phyloP scores from a whole-genome alignment of 1,140 invertebrate genomes.

The Aphelenchoides fujianensis region DNA sequence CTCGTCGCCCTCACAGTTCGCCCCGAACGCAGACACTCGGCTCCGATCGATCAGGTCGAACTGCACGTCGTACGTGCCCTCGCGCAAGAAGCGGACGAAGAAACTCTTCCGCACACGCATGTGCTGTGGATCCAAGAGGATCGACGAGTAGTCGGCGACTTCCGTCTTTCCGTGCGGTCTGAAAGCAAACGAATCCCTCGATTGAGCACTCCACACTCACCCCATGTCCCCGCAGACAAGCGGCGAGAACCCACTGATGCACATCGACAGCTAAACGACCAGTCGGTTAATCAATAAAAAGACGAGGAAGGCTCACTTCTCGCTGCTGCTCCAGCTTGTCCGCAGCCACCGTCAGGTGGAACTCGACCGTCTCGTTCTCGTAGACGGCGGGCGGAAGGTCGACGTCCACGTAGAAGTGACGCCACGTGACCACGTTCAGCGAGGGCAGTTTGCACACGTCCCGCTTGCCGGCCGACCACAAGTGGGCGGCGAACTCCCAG shows the following conservation, averaged over 20 bases:
- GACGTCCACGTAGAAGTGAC: constrained; percentile 46
- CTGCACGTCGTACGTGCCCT: constrained; percentile 35
- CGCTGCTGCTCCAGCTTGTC: constrained; percentile 12
- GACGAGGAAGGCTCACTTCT: not conserved
- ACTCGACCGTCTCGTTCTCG: constrained; percentile 44
- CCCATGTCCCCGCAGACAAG: constrained; percentile 46
- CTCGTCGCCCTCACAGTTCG: not conserved
- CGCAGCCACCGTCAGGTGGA: constrained; percentile 40
- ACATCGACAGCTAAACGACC: constrained; percentile 40
- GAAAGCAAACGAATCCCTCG: too few species aligned
- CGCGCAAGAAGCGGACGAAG: constrained; percentile 38
- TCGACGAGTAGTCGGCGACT: constrained; percentile 36
- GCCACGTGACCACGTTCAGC: not conserved
- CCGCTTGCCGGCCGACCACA: constrained; percentile 34
- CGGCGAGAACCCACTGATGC: constrained; percentile 43
- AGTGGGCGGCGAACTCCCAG: constrained; percentile 36
- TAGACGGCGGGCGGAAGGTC: constrained; percentile 41
- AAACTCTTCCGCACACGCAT: constrained; percentile 31
- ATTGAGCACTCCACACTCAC: too few species aligned
- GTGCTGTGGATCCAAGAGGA: constrained; percentile 23
- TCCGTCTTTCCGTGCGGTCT: constrained; percentile 27
- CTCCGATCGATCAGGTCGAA: constrained; percentile 35
- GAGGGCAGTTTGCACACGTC: constrained; percentile 26
- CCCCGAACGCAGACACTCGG: not conserved
- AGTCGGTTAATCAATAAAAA: not conserved